Percentiles rank a stretch among this genome's conserved stretches.
phyloP scores from a whole-genome alignment of 2,888 invertebrate genomes.

The Furcula furcula region DNA sequence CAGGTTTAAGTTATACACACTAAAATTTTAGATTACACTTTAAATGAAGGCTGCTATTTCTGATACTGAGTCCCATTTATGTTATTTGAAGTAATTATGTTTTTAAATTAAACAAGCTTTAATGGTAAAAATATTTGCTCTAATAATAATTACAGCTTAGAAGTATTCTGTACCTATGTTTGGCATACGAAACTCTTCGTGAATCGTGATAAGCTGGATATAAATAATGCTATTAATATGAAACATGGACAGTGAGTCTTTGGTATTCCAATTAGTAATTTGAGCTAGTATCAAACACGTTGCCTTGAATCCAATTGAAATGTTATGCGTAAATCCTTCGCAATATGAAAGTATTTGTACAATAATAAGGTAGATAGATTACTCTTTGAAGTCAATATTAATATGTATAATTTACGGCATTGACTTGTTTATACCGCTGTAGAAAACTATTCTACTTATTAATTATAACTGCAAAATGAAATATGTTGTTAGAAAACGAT shows the following conservation, averaged over 20 bases:
- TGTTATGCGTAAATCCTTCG: slow-evolving; percentile 51
- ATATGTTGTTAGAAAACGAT: slow-evolving; percentile 53
- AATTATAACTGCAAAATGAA: slow-evolving; percentile 46
- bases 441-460: slow-evolving; percentile 41
- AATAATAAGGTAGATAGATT: slow-evolving; percentile 52
- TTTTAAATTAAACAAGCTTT: slow-evolving; percentile 25
- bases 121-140: slow-evolving; percentile 25
- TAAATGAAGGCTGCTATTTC: slow-evolving; percentile 14
- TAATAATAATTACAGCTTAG: slow-evolving; percentile 31
- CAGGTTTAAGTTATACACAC: slow-evolving; percentile 12
- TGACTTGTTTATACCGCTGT: slow-evolving; percentile 51
- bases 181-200: slow-evolving; percentile 40
- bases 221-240: slow-evolving; percentile 36
- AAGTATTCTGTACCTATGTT: slow-evolving; percentile 25
- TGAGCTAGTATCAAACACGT: slow-evolving; percentile 61
- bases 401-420: slow-evolving; percentile 46
- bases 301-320: slow-evolving; percentile 69
- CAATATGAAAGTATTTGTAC: slow-evolving; percentile 51
- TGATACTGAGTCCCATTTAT: slow-evolving; percentile 1
- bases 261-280: slow-evolving; percentile 48
- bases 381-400: slow-evolving; percentile 53
- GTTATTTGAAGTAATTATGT: slow-evolving; percentile 3
- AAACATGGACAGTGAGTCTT: slow-evolving; percentile 42
- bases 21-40: slow-evolving; percentile 6
- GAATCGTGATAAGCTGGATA: slow-evolving; percentile 32